Base-by-base conservation (phyloP, 2,113 vertebrate genomes). In the Onychostoma macrolepis region DNA sequence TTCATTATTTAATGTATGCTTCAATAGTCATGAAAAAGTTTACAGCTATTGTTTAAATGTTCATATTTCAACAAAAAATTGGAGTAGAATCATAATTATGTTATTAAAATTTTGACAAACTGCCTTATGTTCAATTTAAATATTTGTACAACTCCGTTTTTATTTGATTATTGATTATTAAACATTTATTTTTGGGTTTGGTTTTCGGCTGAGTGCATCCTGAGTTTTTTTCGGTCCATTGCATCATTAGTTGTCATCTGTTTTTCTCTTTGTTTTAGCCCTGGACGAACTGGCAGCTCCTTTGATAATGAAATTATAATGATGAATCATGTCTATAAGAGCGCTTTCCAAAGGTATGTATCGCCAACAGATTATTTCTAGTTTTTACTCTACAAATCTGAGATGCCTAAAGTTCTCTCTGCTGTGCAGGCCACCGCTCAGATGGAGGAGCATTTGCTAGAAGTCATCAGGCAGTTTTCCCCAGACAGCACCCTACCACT, bases 301-400 rank as follows among this genome's bases (percentile, higher is more conserved):
- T 97, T 98, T 28, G 98, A 99, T 92, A 97, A 98, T 4, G 98
- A 99, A 92, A 96, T 98, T 9, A 96, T 99, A 87, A 99, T 99
- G 98, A 99, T 99, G 98, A 99, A 99, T 91, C 98, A 99, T 41
- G 98, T 99, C 90, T 99, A 99, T 95, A 97, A 96, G 98, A 99
- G 85, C 94, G 98, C 58, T 99, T 99, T 92, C 98, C 98, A 56
- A 99, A 98, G 97, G 98, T 99, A 94, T 63, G 10, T 67, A 50
- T 6, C 7, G 15, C 26, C 69, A 67, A 24, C 13, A 58, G 43
- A 38, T 69, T 56, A 58, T 38, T 41, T 4, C 65, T 21, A 50
- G 72, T 63, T n/a, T 17, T 48, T 58, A 1, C 21, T 58, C 19
- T 56, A 19, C n/a, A 15, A 10, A 63, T 61, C 36, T 33, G 4